A percentile compares a stretch with the other conserved stretches of the same genome.
Conservation (phyloP, 2,797 vertebrate genomes). For the Leucoraja ocellata region DNA sequence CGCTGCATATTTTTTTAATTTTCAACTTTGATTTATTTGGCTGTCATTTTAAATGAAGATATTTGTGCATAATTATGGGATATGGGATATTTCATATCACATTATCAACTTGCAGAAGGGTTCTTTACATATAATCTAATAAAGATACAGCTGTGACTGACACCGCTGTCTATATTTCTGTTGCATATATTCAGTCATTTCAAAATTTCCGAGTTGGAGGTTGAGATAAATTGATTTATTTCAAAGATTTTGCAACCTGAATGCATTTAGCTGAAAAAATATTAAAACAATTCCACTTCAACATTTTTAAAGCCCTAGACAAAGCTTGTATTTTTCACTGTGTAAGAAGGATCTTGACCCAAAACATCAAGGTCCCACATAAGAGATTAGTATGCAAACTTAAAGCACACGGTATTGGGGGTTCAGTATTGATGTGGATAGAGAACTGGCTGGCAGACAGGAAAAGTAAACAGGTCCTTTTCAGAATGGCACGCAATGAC, state of each 20-base stretch:
- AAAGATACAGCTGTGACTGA: not conserved
- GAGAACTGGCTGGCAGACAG: too few species aligned
- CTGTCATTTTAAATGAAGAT: constrained; percentile 1
- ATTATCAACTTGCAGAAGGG: not conserved
- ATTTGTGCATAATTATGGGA: not conserved
- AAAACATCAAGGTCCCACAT: too few species aligned
- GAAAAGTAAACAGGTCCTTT: too few species aligned
- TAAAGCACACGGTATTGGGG: too few species aligned
- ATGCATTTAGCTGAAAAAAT: not conserved
- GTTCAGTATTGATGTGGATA: too few species aligned
- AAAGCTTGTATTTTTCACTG: not conserved
- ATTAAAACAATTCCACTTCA: not conserved
- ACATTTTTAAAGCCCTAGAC: not conserved
- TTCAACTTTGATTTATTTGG: constrained; percentile 19
- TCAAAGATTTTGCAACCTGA: not conserved
- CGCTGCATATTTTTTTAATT: not conserved
- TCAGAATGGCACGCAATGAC: too few species aligned
- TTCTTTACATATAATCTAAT: constrained; percentile 9
- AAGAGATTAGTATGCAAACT: too few species aligned
- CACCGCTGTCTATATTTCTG: not conserved
- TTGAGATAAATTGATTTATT: not conserved
- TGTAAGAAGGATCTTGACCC: too few species aligned
- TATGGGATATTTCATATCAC: not conserved
- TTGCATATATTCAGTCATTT: not conserved
- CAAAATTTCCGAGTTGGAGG: not conserved